Evolutionary conservation across 2,888 invertebrate species (phyloP), one percentile per base, ranked within the genome.

Genomic region (Cancer borealis): DNA sequence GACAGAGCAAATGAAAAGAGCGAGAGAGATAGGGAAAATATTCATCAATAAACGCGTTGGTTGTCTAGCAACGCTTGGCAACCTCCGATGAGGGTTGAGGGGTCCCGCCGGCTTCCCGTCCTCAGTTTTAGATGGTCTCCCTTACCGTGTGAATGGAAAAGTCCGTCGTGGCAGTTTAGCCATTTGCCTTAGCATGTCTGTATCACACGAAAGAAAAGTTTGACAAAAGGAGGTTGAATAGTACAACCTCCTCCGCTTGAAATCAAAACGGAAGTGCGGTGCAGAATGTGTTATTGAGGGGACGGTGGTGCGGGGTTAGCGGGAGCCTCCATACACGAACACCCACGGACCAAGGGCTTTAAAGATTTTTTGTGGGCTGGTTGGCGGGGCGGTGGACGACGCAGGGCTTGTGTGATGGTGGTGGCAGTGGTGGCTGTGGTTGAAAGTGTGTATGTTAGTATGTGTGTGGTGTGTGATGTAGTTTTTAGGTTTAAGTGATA

Each of bases 301-400:
- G 45, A 66, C 21, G 3, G 30, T 12, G 45, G 91, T 45, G 45
- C n/a, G 39, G 10, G 60, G 39, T 66, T 45, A 45, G 39, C 49
- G 49, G 26, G 90, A 90, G 90, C 54, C 39, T 73, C 60, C 87
- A 87, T 87, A 87, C 87, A 92, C 92, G 39, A 84, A 92, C 92
- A 79, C 92, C 73, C 87, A 87, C 54, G 54, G 89, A 90, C 79
- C 90, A 79, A 89, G 30, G 26, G 84, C 66, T 93, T 93, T 93
- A 93, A 93, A 93, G 93, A 93, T 93, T 93, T 93, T 93, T 93
- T 93, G 90, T 91, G 49, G 46, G 79, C 30, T 93, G 90, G 89
- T 93, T 84, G 90, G 79, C 45, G 79, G 60, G 54, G 26, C 12
- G 30, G 30, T 90, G 90, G 90, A 30, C 47, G 90, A 30, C 30